Conservation (phyloP, 2,113 vertebrate genomes). For the Sapajus apella region DNA sequence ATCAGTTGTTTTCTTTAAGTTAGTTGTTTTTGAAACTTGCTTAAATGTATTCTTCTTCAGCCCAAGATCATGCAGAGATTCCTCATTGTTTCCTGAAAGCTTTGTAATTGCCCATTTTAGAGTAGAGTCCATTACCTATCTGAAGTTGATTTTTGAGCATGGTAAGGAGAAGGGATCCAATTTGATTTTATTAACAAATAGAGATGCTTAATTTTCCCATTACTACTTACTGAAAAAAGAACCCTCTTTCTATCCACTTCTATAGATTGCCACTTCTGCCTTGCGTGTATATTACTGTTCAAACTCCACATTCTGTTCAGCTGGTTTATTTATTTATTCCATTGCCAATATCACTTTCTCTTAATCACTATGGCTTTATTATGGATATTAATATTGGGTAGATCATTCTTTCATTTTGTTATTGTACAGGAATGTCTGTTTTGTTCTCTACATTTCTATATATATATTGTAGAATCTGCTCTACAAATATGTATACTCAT, state of each 20-base stretch:
- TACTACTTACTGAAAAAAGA: background rate
- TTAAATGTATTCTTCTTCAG: background rate
- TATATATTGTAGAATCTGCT: background rate
- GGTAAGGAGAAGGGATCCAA: background rate
- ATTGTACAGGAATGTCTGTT: background rate
- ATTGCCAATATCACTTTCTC: background rate
- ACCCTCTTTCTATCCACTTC: background rate
- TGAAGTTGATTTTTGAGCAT: background rate
- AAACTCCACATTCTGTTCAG: background rate
- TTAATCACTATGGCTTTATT: background rate
- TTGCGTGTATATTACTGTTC: background rate
- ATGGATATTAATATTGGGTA: background rate
- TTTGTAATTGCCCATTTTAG: background rate
- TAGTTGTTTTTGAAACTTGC: background rate
- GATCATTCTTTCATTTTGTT: background rate
- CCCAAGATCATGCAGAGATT: background rate
- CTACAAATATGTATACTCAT: background rate
- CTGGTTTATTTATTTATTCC: background rate
- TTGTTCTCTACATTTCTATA: background rate
- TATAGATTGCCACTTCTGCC: background rate
- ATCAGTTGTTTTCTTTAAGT: background rate
- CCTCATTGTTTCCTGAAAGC: background rate
- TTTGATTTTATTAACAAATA: background rate
- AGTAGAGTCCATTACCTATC: background rate
- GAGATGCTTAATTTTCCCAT: background rate